Conservation (phyloP, 1,140 invertebrate species). For the Chironomus striatipennis region DNA sequence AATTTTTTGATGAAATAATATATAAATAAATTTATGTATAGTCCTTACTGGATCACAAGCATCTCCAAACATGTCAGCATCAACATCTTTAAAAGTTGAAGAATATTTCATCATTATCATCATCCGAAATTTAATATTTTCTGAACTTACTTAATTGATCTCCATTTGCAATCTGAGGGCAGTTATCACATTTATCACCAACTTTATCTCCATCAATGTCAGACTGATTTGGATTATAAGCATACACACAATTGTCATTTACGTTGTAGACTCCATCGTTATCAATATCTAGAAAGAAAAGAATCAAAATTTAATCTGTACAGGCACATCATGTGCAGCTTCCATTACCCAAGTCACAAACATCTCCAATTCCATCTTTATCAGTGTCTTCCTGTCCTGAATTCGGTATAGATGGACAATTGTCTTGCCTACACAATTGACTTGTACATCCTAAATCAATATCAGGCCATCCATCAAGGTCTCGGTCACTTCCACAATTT, state of each 20-base stretch:
- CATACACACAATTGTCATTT: slow-evolving; percentile 7
- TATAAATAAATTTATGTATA: too few relatives aligned
- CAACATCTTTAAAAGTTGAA: not conserved
- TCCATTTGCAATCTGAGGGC: not conserved
- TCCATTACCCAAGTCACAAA: not conserved
- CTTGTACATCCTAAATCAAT: slow-evolving; percentile 47
- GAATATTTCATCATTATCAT: too few relatives aligned
- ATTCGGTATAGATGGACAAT: slow-evolving; percentile 68
- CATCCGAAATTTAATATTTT: too few relatives aligned
- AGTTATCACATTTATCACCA: not conserved
- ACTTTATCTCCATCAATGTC: slow-evolving; percentile 14
- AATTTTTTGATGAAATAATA: not conserved
- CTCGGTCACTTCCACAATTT: slow-evolving; percentile 58
- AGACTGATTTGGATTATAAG: not conserved
- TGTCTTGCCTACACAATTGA: slow-evolving; percentile 52
- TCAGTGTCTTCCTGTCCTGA: slow-evolving; percentile 48
- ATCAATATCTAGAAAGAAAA: slow-evolving; percentile 5
- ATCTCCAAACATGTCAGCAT: not conserved
- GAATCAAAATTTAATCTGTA: not conserved
- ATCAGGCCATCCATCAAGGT: slow-evolving; percentile 71
- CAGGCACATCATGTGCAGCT: not conserved
- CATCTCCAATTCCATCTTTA: slow-evolving; percentile 19
- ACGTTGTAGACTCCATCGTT: not conserved
- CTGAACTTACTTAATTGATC: not conserved
- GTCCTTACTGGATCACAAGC: not conserved